Conservation (phyloP, 2,113 vertebrate species). For the Ophthalmolycus amberensis region DNA sequence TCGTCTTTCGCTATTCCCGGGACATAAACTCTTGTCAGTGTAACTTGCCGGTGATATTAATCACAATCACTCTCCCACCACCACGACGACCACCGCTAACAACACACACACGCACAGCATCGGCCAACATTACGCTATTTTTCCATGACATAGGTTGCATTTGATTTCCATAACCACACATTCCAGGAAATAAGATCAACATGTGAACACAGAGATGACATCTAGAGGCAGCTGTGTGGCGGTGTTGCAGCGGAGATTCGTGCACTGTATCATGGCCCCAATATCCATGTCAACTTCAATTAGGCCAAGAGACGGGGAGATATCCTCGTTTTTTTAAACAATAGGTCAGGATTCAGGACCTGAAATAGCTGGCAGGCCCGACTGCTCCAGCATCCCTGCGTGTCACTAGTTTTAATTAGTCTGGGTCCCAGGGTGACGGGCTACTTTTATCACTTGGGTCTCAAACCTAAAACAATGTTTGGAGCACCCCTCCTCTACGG, state of each 20-base stretch:
- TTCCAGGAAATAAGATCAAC: slow-evolving; percentile 35
- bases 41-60: slow-evolving; percentile 10
- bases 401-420: slow-evolving; percentile 70
- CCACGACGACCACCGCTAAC: neutral
- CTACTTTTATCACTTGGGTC: slow-evolving; percentile 64
- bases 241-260: neutral
- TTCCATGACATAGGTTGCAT: slow-evolving; percentile 52
- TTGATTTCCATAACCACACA: slow-evolving; percentile 42
- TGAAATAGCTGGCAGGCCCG: slow-evolving; percentile 56
- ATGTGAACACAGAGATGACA: slow-evolving; percentile 35
- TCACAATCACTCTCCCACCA: slow-evolving; percentile 1
- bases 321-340: slow-evolving; percentile 33
- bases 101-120: neutral
- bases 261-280: neutral
- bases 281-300: slow-evolving; percentile 27
- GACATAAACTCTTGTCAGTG: slow-evolving; percentile 7
- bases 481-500: slow-evolving; percentile 24
- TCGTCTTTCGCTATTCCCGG: neutral
- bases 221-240: slow-evolving; percentile 10
- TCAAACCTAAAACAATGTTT: slow-evolving; percentile 40
- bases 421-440: slow-evolving; percentile 62
- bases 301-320: slow-evolving; percentile 35
- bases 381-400: slow-evolving; percentile 45
- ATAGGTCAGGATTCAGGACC: slow-evolving; percentile 53
- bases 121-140: slow-evolving; percentile 39